Evolutionary conservation across 2,797 vertebrate genomes (phyloP), one percentile per base, ranked within the genome.

Genomic region (Crax fasciolata): DNA sequence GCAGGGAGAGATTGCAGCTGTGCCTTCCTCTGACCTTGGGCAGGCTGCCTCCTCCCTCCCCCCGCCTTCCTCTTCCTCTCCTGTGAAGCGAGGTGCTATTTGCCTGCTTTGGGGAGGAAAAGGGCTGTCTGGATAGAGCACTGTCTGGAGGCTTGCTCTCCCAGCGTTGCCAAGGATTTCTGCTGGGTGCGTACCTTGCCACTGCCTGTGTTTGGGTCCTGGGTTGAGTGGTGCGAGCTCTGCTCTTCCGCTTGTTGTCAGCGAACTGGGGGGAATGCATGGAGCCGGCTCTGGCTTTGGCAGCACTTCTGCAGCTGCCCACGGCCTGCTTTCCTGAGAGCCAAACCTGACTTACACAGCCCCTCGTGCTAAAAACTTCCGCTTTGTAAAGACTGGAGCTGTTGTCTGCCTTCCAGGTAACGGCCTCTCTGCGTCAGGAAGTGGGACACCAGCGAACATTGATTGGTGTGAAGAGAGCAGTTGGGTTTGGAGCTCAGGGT

Each of bases 401-500:
- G 24, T 23, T 3, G 0, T 23, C 61, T 0, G 0, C 44, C 74
- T 70, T 48, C 38, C 51, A 27, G 71, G 51, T 62, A 23, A 25
- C 20, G 38, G 23, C 61, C n/a, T 66, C n/a, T 43, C 39, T 5
- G 0, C 11, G 2, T 6, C 16, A 9, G 7, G 61, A 74, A 51
- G 0, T 68, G 61, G 46, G 77, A 48, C 15, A 4, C 10, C 2
- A 6, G 13, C 0, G 25, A 65, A 28, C 1, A 0, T 1, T 9
- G 51, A n/a, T 35, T 74, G 71, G 48, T 1, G 3, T 27, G 6
- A 44, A 32, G 55, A 1, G 8, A 18, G 8, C 2, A 10, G 46
- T 12, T 54, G 11, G 39, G 63, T 30, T 79, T 55, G 62, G 70
- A 70, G 48, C 32, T 63, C 1, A 1, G 66, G 35, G 4, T 61